Evolutionary conservation across 2,113 vertebrate genomes (phyloP), one percentile per base, ranked within the genome.

Genomic region (Spermophilus dauricus): DNA sequence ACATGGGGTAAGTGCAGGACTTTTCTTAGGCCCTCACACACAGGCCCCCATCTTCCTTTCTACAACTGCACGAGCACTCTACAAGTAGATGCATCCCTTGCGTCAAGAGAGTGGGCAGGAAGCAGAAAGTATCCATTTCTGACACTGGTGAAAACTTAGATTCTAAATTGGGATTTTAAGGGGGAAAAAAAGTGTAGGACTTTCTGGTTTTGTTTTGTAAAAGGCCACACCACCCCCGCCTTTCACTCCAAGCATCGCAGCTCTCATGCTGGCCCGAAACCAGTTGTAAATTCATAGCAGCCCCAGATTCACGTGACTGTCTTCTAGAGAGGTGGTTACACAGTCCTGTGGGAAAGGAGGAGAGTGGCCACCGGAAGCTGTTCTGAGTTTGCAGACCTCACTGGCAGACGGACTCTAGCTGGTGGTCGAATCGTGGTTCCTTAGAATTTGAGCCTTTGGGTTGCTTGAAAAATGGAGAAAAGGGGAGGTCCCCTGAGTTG

Each of bases 161-260:
- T 91, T 84, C 94, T 86, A 95, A 95, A 75, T 48, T 37, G 18
- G 45, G 69, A 61, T 61, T 69, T 16, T 30, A 67, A 32, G 65
- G 28, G 20, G 48, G 0, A 13, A 13, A 51, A 72, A 75, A 42
- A 81, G 53, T 17, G 30, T 87, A 94, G 95, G 85, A 56, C 42
- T 69, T 95, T 97, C 90, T 88, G 56, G 88, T 88, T 96, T 96
- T 89, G 73, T 86, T 96, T 92, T 76, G 26, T 63, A 89, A 96
- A 97, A 97, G 73, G 69, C 72, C 87, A 67, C n/a, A 28, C 77
- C 91, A 91, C 85, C 77, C 84, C 80, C 61, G 0, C 77, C 28
- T 45, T 94, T 91, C 73, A 37, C 94, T 78, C 28, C 8, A 13
- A 92, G 86, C 70, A 26, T 89, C 82, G 91, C 56, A 76, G 81